Conservation (phyloP, 2,888 invertebrate genomes). For the Drosophila formosana region DNA sequence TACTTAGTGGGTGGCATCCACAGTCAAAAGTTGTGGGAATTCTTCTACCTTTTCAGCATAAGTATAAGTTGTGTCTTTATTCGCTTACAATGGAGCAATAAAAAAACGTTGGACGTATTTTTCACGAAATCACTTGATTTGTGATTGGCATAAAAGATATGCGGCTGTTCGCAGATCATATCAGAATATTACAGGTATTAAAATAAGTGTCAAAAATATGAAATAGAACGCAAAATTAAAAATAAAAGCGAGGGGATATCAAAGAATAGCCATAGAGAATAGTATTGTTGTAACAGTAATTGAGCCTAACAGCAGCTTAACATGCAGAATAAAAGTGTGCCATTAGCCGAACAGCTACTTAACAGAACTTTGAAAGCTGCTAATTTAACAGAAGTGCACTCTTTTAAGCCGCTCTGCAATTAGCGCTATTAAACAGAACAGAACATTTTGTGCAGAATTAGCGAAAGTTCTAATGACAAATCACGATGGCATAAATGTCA, state of each 20-base stretch:
- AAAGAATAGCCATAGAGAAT: not conserved
- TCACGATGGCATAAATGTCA: not conserved
- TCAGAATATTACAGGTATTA: not conserved
- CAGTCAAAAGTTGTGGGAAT: conserved; percentile 60
- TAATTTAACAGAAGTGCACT: not conserved
- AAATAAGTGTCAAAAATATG: not conserved
- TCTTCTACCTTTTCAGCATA: conserved; percentile 19
- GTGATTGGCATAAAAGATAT: conserved; percentile 34
- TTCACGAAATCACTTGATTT: conserved; percentile 53
- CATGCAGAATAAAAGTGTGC: not conserved
- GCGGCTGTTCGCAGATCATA: conserved; percentile 1
- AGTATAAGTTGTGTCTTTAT: conserved; percentile 24
- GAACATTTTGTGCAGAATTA: not conserved
- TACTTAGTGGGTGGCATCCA: conserved; percentile 70
- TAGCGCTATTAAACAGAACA: not conserved
- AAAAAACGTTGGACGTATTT: conserved; percentile 46
- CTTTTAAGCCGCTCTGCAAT: not conserved
- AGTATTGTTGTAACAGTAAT: not conserved
- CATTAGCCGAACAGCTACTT: not conserved
- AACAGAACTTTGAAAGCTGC: not conserved
- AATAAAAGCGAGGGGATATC: not conserved
- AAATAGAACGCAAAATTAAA: not conserved
- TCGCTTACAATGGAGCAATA: conserved; percentile 60
- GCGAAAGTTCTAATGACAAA: not conserved
- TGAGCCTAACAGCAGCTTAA: not conserved